Evolutionary conservation across 1,140 invertebrate species (phyloP).

Genomic region (Drosophila carrolli): DNA sequence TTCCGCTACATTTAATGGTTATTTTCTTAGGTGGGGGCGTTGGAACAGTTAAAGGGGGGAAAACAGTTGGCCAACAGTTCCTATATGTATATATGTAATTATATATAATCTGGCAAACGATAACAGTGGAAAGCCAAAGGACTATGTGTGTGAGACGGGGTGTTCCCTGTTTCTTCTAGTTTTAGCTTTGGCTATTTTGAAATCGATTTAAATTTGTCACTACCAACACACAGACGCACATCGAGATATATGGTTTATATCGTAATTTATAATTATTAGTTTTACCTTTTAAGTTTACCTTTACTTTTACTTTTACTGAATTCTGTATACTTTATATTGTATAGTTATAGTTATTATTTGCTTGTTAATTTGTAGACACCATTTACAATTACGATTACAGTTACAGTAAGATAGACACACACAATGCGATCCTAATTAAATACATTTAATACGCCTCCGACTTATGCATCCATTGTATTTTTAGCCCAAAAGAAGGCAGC

Average conservation of each 20-base stretch:
- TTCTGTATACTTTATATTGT: slow-evolving; percentile 28
- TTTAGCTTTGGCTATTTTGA: slow-evolving; percentile 24
- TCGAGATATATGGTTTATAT: slow-evolving; percentile 46
- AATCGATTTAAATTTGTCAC: slow-evolving; percentile 41
- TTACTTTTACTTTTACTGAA: slow-evolving; percentile 8
- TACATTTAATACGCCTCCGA: slow-evolving; percentile 18
- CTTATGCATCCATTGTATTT: not conserved
- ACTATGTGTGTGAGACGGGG: slow-evolving; percentile 3
- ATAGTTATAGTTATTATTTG: slow-evolving; percentile 45
- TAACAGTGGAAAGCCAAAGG: slow-evolving; percentile 34
- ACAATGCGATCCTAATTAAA: slow-evolving; percentile 43
- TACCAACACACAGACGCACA: slow-evolving; percentile 47
- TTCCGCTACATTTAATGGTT: slow-evolving; percentile 36
- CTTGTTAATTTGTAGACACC: slow-evolving; percentile 70
- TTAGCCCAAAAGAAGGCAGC: slow-evolving; percentile 59
- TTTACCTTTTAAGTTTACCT: not conserved
- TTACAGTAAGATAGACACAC: slow-evolving; percentile 66
- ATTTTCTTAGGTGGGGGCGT: slow-evolving; percentile 21
- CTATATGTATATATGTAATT: slow-evolving; percentile 15
- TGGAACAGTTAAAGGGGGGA: slow-evolving; percentile 9
- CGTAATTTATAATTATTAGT: slow-evolving; percentile 18
- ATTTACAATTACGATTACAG: slow-evolving; percentile 62
- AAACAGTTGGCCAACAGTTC: slow-evolving; percentile 38
- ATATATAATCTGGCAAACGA: slow-evolving; percentile 37
- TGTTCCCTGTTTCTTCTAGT: slow-evolving; percentile 1